Evolutionary conservation across 1,140 invertebrate genomes (phyloP), one percentile per base, ranked within the genome.

Genomic region (Leptinotarsa undecemlineata): DNA sequence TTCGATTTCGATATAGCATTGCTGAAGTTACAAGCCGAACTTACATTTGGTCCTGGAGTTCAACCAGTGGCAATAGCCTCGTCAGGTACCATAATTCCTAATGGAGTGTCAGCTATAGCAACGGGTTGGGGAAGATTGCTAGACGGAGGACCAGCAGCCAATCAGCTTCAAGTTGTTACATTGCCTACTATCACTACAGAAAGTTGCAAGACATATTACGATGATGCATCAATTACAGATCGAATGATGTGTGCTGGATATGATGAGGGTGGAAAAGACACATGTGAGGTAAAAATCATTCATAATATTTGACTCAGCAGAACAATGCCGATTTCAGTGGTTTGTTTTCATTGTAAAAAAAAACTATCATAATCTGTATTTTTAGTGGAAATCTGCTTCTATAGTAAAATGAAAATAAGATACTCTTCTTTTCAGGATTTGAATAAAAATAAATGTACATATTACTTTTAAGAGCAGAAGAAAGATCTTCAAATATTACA

Each of bases 41-140:
- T 80, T 33, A 68, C 15, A 14, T 73, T 73, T 48, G 63, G 63
- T 20, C 23, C 11, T 6, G 19, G 64, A 26, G 67, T 60, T 26
- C 14, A 15, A 19, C 19, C 68, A 48, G 74, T 77, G 14, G 0
- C 51, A 15, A 64, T 77, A 26, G 66, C 69, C 42, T 21, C 57
- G 8, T 23, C 23, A 21, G 26, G 72, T 42, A 71, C 57, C 5
- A 17, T 48, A 33, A 66, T 75, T 14, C 6, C 60, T 5, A 62
- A 66, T 17, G 78, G 66, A n/a, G 47, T 26, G 11, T 21, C 48
- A 8, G 76, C 71, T 13, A 85, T 86, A 72, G 88, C 90, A 33
- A 87, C 90, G 15, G 91, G 91, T 20, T 92, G 90, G 91, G 88
- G 89, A 14, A 42, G 48, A 14, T 8, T 76, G 15, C 3, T 42